phyloP scores from a whole-genome alignment of 2,888 invertebrate species.

The Bursaphelenchus okinawaensis region DNA sequence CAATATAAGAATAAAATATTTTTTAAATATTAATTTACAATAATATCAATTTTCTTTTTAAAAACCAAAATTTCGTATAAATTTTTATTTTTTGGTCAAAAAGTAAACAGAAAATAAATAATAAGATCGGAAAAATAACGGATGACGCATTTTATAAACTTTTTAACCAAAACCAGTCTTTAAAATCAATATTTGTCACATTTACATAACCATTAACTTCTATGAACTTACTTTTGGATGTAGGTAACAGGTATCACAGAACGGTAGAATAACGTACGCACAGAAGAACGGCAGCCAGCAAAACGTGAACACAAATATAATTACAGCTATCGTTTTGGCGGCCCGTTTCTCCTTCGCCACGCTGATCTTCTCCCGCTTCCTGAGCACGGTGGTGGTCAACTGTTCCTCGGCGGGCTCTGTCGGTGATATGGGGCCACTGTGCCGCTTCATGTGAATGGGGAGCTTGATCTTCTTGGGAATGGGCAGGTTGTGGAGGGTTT shows the following conservation, averaged over 20 bases:
- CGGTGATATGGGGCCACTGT: not conserved
- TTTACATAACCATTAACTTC: not conserved
- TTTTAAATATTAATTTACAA: no score
- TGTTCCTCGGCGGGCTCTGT: slow-evolving; percentile 19
- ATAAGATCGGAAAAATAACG: not conserved
- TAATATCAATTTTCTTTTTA: no score
- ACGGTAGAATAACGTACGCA: slow-evolving; percentile 57
- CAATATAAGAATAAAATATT: no score
- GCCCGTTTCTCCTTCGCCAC: slow-evolving; percentile 58
- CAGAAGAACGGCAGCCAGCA: slow-evolving; percentile 58
- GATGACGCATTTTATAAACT: no score
- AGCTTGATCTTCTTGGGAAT: not conserved
- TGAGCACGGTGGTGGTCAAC: slow-evolving; percentile 49
- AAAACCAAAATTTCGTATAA: no score
- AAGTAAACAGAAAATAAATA: not conserved
- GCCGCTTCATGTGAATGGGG: not conserved
- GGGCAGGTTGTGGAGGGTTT: not conserved
- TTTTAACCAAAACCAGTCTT: no score
- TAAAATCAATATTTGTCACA: no score
- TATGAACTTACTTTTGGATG: slow-evolving; percentile 53
- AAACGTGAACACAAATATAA: slow-evolving; percentile 58
- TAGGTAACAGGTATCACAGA: slow-evolving; percentile 52
- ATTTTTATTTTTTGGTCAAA: no score
- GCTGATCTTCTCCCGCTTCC: slow-evolving; percentile 56
- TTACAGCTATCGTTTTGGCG: slow-evolving; percentile 58